These are phyloP conservation scores for Ennomos quercinarius DNA, from an alignment of 2,888 invertebrate genomes.

Conservation along the genomic window DNA sequence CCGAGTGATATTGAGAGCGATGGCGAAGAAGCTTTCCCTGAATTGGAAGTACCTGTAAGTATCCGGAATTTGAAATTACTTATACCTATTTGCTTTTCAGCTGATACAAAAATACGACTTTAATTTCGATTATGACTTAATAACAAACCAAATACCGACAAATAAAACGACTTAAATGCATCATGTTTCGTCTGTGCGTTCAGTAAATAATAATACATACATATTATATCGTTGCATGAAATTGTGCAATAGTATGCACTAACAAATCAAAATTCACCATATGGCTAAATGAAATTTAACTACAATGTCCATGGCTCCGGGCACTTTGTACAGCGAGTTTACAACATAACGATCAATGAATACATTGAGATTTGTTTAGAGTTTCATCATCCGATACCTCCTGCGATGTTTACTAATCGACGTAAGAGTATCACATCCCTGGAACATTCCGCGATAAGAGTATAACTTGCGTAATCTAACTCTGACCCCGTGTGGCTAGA, in stretches of 20 bases:
- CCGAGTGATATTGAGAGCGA: slow-evolving; percentile 80
- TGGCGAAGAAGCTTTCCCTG: slow-evolving; percentile 78
- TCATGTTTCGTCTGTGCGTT: too few species aligned
- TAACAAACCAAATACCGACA: too few species aligned
- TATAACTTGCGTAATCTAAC: slow-evolving; percentile 43
- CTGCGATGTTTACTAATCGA: slow-evolving; percentile 47
- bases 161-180: too few species aligned
- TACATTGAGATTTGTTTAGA: slow-evolving; percentile 39
- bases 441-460: slow-evolving; percentile 7
- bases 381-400: slow-evolving; percentile 39
- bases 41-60: slow-evolving; percentile 78
- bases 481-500: slow-evolving; percentile 44
- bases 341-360: slow-evolving; percentile 6
- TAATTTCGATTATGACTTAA: too few species aligned
- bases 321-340: slow-evolving; percentile 6
- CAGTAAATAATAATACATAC: too few species aligned
- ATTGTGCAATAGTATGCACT: too few species aligned
- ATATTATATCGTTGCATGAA: too few species aligned
- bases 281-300: too few species aligned
- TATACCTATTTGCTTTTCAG: neutral
- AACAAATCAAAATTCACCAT: too few species aligned
- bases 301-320: neutral
- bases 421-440: slow-evolving; percentile 43
- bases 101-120: too few species aligned
- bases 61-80: slow-evolving; percentile 20